Evolutionary conservation across 2,797 vertebrate genomes (phyloP).

Genomic region (Phoebastria nigripes): DNA sequence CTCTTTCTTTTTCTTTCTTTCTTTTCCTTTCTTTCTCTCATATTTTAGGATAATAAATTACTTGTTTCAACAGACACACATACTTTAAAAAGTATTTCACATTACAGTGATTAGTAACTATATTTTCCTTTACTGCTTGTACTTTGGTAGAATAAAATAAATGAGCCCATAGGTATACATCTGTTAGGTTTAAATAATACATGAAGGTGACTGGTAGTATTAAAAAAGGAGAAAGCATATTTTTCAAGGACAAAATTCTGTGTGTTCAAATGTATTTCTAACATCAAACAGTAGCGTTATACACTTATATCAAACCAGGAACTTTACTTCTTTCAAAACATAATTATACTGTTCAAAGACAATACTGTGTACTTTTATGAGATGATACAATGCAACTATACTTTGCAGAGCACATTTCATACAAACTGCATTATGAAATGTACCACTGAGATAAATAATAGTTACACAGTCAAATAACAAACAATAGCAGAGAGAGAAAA

Average conservation of each 20-base stretch:
- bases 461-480: conserved; percentile 27
- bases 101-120: neutral
- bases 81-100: neutral
- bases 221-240: neutral
- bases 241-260: conserved; percentile 33
- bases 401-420: neutral
- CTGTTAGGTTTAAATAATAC: conserved; percentile 41
- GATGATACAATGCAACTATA: neutral
- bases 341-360: conserved; percentile 49
- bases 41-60: neutral
- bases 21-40: neutral
- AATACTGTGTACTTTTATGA: conserved; percentile 29
- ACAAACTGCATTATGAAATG: conserved; percentile 3
- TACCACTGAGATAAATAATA: conserved; percentile 32
- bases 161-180: neutral
- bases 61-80: neutral
- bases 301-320: neutral
- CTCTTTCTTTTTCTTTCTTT: neutral
- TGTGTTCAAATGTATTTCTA: neutral
- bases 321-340: conserved; percentile 20
- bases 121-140: neutral
- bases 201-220: neutral
- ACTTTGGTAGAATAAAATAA: neutral
- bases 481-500: conserved; percentile 16
- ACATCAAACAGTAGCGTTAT: neutral